Conservation (phyloP, 2,888 invertebrate species). For the Plutella xylostella region DNA sequence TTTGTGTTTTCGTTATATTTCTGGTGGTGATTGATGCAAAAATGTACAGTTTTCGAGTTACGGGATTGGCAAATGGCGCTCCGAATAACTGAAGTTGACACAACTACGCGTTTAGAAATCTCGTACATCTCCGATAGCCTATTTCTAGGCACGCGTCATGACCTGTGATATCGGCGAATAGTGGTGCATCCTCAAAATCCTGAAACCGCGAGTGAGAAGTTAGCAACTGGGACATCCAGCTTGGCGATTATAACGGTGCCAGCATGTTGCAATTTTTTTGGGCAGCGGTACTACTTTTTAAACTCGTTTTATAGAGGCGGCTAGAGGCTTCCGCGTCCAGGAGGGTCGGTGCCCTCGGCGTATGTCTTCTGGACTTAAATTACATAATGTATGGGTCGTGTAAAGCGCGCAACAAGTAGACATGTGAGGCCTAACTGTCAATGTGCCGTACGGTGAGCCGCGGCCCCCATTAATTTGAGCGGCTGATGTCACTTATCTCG, state of each 20-base stretch:
- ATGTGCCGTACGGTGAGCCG: constrained; percentile 69
- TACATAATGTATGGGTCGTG: constrained; percentile 68
- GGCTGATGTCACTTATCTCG: constrained; percentile 70
- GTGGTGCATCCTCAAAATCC: constrained; percentile 58
- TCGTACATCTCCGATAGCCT: constrained; percentile 46
- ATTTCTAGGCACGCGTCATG: constrained; percentile 53
- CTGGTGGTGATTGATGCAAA: constrained; percentile 54
- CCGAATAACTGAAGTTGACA: constrained; percentile 68
- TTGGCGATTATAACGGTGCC: constrained; percentile 72
- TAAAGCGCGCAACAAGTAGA: constrained; percentile 69
- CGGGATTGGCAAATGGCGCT: constrained; percentile 68
- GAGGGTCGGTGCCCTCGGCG: constrained; percentile 67
- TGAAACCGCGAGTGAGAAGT: constrained; percentile 52
- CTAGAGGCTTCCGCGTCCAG: constrained; percentile 70
- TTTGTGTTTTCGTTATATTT: constrained; percentile 47
- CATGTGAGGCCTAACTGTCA: constrained; percentile 70
- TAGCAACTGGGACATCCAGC: constrained; percentile 69
- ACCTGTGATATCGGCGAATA: constrained; percentile 54
- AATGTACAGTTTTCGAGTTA: constrained; percentile 59
- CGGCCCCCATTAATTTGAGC: constrained; percentile 69
- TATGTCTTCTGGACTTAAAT: constrained; percentile 65
- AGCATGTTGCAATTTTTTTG: constrained; percentile 72
- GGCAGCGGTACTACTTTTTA: constrained; percentile 71
- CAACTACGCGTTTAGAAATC: constrained; percentile 68
- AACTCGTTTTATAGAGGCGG: constrained; percentile 69